Conservation (phyloP, 2,797 vertebrate genomes). For the Odontamblyopus lacepedii region DNA sequence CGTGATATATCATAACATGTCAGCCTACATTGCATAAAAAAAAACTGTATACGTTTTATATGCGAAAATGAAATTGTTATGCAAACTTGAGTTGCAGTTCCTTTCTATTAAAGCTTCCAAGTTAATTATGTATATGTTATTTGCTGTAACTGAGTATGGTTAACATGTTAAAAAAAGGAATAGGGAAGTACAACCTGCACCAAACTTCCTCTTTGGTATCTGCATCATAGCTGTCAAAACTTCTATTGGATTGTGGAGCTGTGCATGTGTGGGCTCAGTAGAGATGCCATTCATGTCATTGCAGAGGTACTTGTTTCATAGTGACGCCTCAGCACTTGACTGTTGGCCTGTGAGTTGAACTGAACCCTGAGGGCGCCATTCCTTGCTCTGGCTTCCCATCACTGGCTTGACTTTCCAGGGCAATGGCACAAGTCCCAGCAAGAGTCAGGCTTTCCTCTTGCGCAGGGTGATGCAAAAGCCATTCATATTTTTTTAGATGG, state of each 20-base stretch:
- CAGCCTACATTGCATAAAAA: too few relatives aligned
- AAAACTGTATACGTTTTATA: too few relatives aligned
- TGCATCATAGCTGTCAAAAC: slow-evolving; percentile 24
- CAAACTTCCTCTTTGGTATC: slow-evolving; percentile 20
- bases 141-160: background rate
- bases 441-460: slow-evolving; percentile 39
- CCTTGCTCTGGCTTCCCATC: slow-evolving; percentile 26
- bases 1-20: background rate
- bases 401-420: slow-evolving; percentile 43
- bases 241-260: slow-evolving; percentile 5
- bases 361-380: slow-evolving; percentile 21
- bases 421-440: slow-evolving; percentile 40
- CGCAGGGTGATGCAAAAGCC: background rate
- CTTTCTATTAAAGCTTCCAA: too few relatives aligned
- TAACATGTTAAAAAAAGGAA: background rate
- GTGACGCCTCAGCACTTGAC: slow-evolving; percentile 55
- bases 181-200: slow-evolving; percentile 15
- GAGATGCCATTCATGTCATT: slow-evolving; percentile 25
- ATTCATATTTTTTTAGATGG: slow-evolving; percentile 4
- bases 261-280: slow-evolving; percentile 13
- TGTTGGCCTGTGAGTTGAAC: slow-evolving; percentile 31
- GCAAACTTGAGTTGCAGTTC: background rate
- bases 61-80: background rate
- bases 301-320: slow-evolving; percentile 50
- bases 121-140: background rate